Conservation (phyloP, 2,113 vertebrate species). For the Cariama cristata region DNA sequence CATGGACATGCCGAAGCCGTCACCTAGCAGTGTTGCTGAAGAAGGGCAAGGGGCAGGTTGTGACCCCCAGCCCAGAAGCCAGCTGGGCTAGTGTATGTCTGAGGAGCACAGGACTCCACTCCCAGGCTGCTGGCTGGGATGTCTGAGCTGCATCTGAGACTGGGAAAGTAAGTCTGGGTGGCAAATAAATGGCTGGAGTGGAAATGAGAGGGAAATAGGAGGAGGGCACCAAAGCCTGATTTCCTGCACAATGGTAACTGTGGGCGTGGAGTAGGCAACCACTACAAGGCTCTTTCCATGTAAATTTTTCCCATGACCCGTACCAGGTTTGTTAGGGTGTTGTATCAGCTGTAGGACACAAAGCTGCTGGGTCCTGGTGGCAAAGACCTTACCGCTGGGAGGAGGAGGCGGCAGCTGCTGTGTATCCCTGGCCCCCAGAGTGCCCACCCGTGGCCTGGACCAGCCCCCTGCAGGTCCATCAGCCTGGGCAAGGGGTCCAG, state of each 20-base stretch:
- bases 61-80: background rate
- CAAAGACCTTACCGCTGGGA: background rate
- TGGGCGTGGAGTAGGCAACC: background rate
- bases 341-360: background rate
- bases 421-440: background rate
- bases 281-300: background rate
- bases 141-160: background rate
- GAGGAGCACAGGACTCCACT: background rate
- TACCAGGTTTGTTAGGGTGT: background rate
- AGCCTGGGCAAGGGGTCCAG: background rate
- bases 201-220: background rate
- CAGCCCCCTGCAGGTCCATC: background rate
- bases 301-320: background rate
- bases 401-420: background rate
- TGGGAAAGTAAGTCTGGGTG: background rate
- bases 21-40: background rate
- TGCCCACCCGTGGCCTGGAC: background rate
- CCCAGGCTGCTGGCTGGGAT: background rate
- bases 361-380: background rate
- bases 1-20: background rate
- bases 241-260: background rate
- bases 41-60: background rate
- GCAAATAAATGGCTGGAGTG: background rate
- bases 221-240: background rate
- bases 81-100: fast-evolving